A percentile compares a stretch with the other conserved stretches of the same genome.
phyloP scores from a whole-genome alignment of 1,140 invertebrate species.

The Holcopasites calliopsidis region DNA sequence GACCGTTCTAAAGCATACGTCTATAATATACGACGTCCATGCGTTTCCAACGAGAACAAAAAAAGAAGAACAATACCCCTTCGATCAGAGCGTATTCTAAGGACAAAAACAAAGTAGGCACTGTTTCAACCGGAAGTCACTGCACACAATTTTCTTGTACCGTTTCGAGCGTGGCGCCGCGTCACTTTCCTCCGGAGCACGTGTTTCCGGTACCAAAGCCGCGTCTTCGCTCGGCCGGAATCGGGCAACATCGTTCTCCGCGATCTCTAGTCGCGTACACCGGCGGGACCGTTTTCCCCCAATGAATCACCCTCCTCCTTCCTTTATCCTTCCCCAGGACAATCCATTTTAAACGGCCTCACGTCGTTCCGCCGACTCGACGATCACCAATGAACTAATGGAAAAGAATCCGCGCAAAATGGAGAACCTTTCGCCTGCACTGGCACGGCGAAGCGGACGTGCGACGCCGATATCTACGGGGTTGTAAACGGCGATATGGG shows the following conservation, averaged over 20 bases:
- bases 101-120: neutral
- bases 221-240: slow-evolving; percentile 7
- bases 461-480: neutral
- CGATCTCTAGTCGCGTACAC: neutral
- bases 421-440: too few species aligned
- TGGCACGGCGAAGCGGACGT: too few species aligned
- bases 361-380: too few species aligned
- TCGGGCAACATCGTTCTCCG: slow-evolving; percentile 11
- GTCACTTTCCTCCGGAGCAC: slow-evolving; percentile 23
- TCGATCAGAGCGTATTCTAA: neutral
- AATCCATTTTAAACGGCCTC: neutral
- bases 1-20: too few species aligned
- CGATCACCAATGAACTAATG: too few species aligned
- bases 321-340: neutral
- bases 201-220: slow-evolving; percentile 16
- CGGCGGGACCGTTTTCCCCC: neutral
- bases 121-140: neutral
- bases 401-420: too few species aligned
- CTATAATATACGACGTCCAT: too few species aligned
- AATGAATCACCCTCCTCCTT: neutral
- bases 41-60: too few species aligned
- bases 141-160: too few species aligned
- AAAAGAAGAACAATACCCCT: too few species aligned
- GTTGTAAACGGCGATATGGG: neutral
- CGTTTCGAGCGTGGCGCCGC: neutral